Base-by-base conservation (phyloP, 2,113 vertebrate genomes). In the Pelodiscus sinensis region DNA sequence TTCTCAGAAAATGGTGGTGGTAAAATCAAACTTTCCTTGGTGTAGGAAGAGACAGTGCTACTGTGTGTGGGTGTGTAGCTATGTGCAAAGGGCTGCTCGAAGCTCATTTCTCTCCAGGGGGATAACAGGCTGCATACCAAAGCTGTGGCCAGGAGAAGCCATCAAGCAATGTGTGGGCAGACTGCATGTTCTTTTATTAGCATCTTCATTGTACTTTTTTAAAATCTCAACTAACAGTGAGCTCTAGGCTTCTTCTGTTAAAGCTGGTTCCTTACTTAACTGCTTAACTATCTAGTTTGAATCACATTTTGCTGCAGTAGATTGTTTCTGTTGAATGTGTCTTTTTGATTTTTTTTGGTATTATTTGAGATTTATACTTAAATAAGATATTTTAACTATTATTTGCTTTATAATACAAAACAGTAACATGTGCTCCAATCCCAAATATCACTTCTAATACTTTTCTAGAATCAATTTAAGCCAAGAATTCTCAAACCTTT, bases 1-100 rank as follows among this genome's bases (percentile, higher is more conserved):
- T 97, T 97, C 97, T 96, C 96, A 97, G 97, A 97, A 98, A 97
- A 98, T 98, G 98, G 97, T 97, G 97, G 90, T 95, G 95, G 87
- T 95, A 88, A 86, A 94, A 94, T 82, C 85, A 97, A 97, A 97
- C 96, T 98, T 97, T 97, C 90, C 97, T 97, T 93, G 51, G 58
- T 97, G 93, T 96, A 93, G 86, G 93, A 94, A 96, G 97, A 97
- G 97, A 90, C 95, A 94, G 95, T 95, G 94, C 95, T 97, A 96
- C 96, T 97, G 95, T 93, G 97, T 97, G 98, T 97, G 97, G 97
- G 98, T 75, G 97, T 97, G 84, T 93, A 97, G 96, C 96, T 98
- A 84, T 96, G 87, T 97, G 97, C 97, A 97, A 95, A 94, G 94
- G 94, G 95, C 94, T 96, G 97, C 97, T 98, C 93, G 79, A 79